Evolutionary conservation across 1,140 invertebrate genomes (phyloP), one percentile per base, ranked within the genome.

Genomic region (Antheraea pernyi): DNA sequence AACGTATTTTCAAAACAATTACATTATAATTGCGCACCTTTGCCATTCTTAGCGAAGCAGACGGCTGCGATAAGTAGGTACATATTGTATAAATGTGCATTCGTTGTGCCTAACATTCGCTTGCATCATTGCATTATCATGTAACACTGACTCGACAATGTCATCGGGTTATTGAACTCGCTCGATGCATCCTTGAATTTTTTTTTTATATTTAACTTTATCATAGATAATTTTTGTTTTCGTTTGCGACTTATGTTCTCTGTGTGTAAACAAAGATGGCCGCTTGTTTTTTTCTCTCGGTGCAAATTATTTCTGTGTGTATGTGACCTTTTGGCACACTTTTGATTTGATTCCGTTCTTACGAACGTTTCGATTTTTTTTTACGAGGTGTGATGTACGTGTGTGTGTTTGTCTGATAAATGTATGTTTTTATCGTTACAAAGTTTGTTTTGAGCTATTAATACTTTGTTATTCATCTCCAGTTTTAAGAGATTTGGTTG

Each of bases 161-260:
- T 91, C 89, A 89, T 75, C 68, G 70, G 89, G 74, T 64, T 85
- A 70, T 79, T 90, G 89, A 90, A 90, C 89, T 73, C 70, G 71
- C 11, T 3, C 53, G 59, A 18, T 67, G 72, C 71, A 84, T 86
- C 86, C 85, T 88, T 89, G 84, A 84, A 83, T 65, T 81, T 81
- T 73, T 79, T 72, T 71, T 75, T 70, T 72, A 78, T 74, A 72
- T 84, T 81, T 79, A 19, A 19, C 18, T 74, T 76, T 81, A 62
- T 60, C 62, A 72, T 76, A 85, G 88, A 91, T 91, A 87, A 84
- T 73, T 61, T 84, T 80, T 83, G 72, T 83, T 88, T 82, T 82
- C 39, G 63, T 42, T 36, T 11, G 9, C 39, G n/a, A 36, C 19
- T 61, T 75, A 68, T 72, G 75, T 79, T 74, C 73, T 71, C 62